A percentile compares a stretch with the other conserved stretches of the same genome.
These are phyloP conservation scores for Synergus itoensis DNA, from an alignment of 2,888 invertebrate species.

Conservation along the genomic window DNA sequence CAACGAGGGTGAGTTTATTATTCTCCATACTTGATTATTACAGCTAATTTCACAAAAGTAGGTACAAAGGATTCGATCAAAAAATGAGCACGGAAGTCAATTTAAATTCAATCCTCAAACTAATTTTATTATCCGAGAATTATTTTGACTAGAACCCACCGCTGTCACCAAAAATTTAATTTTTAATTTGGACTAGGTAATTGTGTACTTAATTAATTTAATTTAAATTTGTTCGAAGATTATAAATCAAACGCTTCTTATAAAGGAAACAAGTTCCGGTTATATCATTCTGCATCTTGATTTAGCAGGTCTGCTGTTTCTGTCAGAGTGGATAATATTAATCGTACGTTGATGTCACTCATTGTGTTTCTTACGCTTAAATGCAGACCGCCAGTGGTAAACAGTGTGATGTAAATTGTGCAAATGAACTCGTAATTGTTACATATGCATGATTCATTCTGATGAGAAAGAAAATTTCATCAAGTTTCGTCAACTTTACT, in stretches of 20 bases:
- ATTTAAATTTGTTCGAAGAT: neutral
- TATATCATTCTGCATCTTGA: neutral
- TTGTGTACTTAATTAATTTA: too few relatives aligned
- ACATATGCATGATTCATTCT: neutral
- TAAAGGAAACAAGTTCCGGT: neutral
- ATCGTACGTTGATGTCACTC: conserved; percentile 27
- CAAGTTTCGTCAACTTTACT: too few relatives aligned
- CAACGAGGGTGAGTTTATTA: conserved; percentile 73
- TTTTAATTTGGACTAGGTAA: too few relatives aligned
- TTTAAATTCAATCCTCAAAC: neutral
- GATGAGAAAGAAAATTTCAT: neutral
- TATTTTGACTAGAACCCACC: neutral
- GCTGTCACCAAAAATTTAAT: neutral
- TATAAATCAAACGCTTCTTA: neutral
- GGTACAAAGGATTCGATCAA: too few relatives aligned
- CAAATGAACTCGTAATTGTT: conserved; percentile 11
- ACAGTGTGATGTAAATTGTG: conserved; percentile 33
- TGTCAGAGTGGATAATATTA: neutral
- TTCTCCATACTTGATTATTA: conserved; percentile 39
- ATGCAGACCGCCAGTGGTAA: conserved; percentile 8
- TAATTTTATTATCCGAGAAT: neutral
- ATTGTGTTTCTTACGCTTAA: conserved; percentile 13
- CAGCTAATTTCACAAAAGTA: neutral
- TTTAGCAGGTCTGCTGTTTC: conserved; percentile 2
- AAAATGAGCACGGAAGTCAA: neutral